Conservation (phyloP, 2,797 vertebrate genomes). For the Pangasius djambal region DNA sequence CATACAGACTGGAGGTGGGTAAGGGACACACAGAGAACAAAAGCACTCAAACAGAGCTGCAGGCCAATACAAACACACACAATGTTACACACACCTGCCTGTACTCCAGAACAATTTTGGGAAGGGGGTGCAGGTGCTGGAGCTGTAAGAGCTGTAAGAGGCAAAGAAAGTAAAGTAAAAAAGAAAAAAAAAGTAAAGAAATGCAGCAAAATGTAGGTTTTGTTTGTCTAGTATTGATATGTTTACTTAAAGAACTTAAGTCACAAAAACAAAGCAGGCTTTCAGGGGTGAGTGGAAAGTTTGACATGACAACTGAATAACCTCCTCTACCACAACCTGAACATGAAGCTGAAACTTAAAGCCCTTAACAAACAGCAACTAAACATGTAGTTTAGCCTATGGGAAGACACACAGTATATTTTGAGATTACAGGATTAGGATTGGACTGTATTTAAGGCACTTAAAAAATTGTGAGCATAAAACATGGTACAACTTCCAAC, state of each 20-base stretch:
- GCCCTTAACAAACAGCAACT: not conserved
- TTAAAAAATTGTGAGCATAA: not conserved
- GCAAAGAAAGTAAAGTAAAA: not conserved
- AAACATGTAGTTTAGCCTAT: not conserved
- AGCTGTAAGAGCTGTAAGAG: constrained; percentile 81
- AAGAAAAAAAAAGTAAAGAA: constrained; percentile 12
- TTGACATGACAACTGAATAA: not conserved
- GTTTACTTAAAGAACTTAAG: not conserved
- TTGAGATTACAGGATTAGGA: not conserved
- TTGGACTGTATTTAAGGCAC: not conserved
- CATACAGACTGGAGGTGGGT: too few relatives aligned
- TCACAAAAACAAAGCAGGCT: constrained; percentile 4
- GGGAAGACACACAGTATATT: not conserved
- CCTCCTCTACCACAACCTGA: too few relatives aligned
- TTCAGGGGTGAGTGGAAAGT: not conserved
- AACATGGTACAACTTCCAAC: not conserved
- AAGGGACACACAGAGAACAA: not conserved
- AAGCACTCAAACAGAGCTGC: not conserved
- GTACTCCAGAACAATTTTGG: constrained; percentile 89
- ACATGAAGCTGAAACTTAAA: not conserved
- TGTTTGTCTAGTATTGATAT: not conserved
- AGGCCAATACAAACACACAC: not conserved
- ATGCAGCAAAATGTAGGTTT: not conserved
- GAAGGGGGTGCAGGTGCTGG: constrained; percentile 87
- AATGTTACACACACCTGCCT: constrained; percentile 77